A percentile compares a stretch with the other conserved stretches of the same genome.
Conservation (phyloP, 2,888 invertebrate species). For the Machimus rusticus region DNA sequence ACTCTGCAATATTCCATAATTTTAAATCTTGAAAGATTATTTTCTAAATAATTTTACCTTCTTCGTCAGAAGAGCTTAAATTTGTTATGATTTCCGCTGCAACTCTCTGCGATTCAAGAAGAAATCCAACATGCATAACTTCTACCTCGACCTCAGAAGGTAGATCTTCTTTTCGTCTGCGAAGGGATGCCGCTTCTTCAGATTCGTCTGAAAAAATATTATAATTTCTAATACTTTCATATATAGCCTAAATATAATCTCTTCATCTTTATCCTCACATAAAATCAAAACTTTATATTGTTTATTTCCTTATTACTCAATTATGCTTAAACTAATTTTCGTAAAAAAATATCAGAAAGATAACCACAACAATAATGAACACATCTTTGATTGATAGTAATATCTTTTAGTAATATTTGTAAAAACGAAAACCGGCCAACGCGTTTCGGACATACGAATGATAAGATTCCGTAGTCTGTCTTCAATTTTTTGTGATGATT, state of each 20-base stretch:
- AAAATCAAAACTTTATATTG: too few relatives aligned
- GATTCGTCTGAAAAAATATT: constrained; percentile 51
- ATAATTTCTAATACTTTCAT: neutral
- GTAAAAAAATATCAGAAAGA: too few relatives aligned
- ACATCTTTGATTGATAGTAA: too few relatives aligned
- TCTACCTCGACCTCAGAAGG: constrained; percentile 64
- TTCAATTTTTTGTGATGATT: too few relatives aligned
- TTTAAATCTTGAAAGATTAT: neutral
- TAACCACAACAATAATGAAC: too few relatives aligned
- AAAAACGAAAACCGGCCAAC: too few relatives aligned
- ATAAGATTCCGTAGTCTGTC: too few relatives aligned
- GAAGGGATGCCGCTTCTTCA: constrained; percentile 53
- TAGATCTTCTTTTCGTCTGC: constrained; percentile 54
- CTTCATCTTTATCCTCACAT: too few relatives aligned
- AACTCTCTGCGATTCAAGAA: constrained; percentile 73
- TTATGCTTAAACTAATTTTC: too few relatives aligned
- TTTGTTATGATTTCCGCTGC: constrained; percentile 77
- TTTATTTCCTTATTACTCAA: too few relatives aligned
- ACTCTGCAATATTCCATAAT: constrained; percentile 48
- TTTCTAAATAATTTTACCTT: constrained; percentile 62
- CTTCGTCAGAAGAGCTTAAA: constrained; percentile 68
- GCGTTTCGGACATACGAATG: too few relatives aligned
- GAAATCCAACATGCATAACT: constrained; percentile 64
- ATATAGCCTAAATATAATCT: neutral
- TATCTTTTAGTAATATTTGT: too few relatives aligned